Evolutionary conservation across 2,797 vertebrate genomes (phyloP), one percentile per base, ranked within the genome.

Genomic region (Falco naumanni): DNA sequence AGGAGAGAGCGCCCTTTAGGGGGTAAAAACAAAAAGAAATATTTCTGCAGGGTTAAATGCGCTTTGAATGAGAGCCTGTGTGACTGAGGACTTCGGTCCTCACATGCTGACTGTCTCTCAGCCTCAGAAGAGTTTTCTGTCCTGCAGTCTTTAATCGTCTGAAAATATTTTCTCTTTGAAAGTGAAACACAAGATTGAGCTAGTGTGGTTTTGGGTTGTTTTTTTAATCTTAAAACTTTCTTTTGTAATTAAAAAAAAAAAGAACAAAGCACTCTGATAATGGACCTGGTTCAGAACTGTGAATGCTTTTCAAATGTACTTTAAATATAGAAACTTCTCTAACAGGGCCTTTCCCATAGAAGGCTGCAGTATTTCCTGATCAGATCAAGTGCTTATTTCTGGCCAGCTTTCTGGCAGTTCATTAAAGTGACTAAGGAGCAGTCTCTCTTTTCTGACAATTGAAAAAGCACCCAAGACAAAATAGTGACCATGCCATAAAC

Each of bases 351-450:
- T 84, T 84, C 71, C 74, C 13, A 16, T 13, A 29, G 34, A 77
- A 79, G 28, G 72, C 93, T 84, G 70, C 80, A 56, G 45, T 86
- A 48, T 76, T 92, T 92, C 86, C 84, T 93, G 90, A 51, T 59
- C 0, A 1, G 77, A 82, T 82, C 77, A 70, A 76, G 80, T 48
- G 39, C 59, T 92, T 90, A 82, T 93, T 96, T 96, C 80, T 93
- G 65, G 57, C 50, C 79, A 91, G n/a, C 51, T 83, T 78, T 87
- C 71, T 89, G 87, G 57, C 83, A 94, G 63, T 51, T 95, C 87
- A 82, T 95, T 95, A 50, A 64, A 90, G 66, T 89, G 85, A 90
- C 70, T 74, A 88, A 95, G 90, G 70, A 87, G 45, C 66, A 94
- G 18, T 39, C 26, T 95, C 70, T 90, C 48, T 56, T 72, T 87